Base-by-base conservation (phyloP, 2,113 vertebrate genomes). In the Ctenodactylus gundi region DNA sequence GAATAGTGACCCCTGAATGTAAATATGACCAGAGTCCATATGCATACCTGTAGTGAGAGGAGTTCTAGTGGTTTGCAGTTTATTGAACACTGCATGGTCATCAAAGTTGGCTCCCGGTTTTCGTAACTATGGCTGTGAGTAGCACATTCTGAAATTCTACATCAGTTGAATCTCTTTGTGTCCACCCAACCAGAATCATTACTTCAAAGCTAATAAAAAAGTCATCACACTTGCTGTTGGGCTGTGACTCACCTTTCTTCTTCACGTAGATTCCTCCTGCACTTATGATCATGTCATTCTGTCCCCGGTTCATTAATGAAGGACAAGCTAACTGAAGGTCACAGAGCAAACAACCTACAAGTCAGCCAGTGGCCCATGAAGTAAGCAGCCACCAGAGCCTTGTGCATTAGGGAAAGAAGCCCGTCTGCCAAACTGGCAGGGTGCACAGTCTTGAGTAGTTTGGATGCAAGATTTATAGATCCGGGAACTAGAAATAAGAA, bases 161-260 rank as follows among this genome's bases (percentile, higher is more conserved):
- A 44, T 87, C 23, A 29, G 57, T 7, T 65, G 51, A 87, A 70
- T 68, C 20, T 89, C 36, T 39, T 85, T n/a, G 23, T 51, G 85
- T 70, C 72, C 49, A 17, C 81, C 51, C 44, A 68, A 17, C 70
- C 34, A 68, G 81, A n/a, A 62, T 68, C 49, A 78, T 6, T 92
- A 44, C 36, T 85, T 53, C 67, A 93, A 93, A 90, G 36, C 29
- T n/a, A n/a, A n/a, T n/a, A n/a, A n/a, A n/a, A n/a, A n/a, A n/a
- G n/a, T n/a, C n/a, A 44, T 27, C 39, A 4, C 11, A 23, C 41
- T 68, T 53, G 23, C 51, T 68, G 29, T 15, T 57, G 49, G 58
- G 14, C 25, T 81, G 3, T n/a, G 12, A 49, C 25, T 70, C 51
- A 39, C 23, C n/a, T 53, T 77, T 20, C 51, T 21, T 67, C 85